Base-by-base conservation (phyloP, 1,140 invertebrate genomes). In the Mya arenaria region DNA sequence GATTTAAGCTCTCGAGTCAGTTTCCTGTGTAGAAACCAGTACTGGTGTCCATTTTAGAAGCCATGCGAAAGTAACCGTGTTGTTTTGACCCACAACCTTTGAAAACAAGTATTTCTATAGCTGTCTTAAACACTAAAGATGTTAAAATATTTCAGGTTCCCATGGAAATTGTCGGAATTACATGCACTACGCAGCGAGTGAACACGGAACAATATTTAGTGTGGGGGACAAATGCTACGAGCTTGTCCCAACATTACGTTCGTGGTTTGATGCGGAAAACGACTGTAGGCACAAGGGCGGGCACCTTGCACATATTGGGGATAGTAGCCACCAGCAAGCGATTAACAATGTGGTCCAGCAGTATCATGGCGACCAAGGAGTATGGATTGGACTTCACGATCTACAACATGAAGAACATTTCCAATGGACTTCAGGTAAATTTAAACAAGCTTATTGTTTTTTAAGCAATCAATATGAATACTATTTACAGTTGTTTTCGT, bases 311-410 rank as follows among this genome's bases (percentile, higher is more conserved):
- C 39, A 65, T 37, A 77, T 77, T 1, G 41, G 37, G 23, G 34
- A 65, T 41, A 23, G 66, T 37, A 19, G 56, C 4, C 56, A 77
- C 19, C 74, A 77, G 39, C 41, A 65, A 4, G 60, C 52, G 36
- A 30, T 69, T 15, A 48, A 69, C 25, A 30, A 69, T 1, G n/a
- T 25, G 25, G 44, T 48, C 19, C 41, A 48, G n/a, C 8, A 23
- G 6, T 48, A 69, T 52, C 62, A 34, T 34, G 23, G 39, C 0
- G 34, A 75, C n/a, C 19, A 65, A 65, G 60, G 60, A 0, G 74
- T 77, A 19, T 77, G 74, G 74, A 65, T 77, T 52, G 74, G 62
- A 0, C 39, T 77, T 36, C 36, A 60, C 25, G 74, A 77, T 19
- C 3, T 13, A 23, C 44, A 66, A 8, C 8, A n/a, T 25, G 74